Base-by-base conservation (phyloP, 1,140 invertebrate genomes). In the Drosophila jambulina region DNA sequence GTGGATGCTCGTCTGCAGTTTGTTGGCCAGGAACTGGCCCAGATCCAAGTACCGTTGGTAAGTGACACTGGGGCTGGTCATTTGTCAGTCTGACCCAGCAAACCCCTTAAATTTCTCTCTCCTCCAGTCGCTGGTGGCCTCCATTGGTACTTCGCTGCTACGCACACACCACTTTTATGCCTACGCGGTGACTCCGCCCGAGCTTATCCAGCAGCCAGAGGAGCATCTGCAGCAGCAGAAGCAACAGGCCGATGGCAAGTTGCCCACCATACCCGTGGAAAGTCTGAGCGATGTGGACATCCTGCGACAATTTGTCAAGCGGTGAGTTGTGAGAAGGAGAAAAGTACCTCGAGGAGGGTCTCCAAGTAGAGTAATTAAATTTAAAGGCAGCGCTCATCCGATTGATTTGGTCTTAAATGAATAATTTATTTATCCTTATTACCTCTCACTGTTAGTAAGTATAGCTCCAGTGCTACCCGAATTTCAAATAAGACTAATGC, bases 211-310 rank as follows among this genome's bases (percentile, higher is more conserved):
- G 3, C 82, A 95, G 3, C 23, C 67, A 19, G 68, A 60, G 36
- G 45, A 49, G 36, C 68, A 77, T 56, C 51, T 61, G 48, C 75
- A 65, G 53, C 72, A 51, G 40, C 62, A 70, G 68, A 40, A 68
- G 34, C 71, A 27, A 63, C 80, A 59, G 59, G 67, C 27, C 49
- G 69, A 67, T 76, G 91, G 91, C 79, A 92, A 92, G 63, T 34
- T 96, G 53, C 94, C 95, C 8, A 96, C 49, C 93, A 94, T 83
- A 95, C 95, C 68, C 82, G 93, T 78, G 94, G 96, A 82, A 94
- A 96, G 75, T 93, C 93, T 97, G 38, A 95, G 95, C 78, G 96
- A 97, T 83, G 93, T 95, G 45, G 95, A 96, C 81, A 93, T 97
- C 4, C 92, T 97, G 4, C 93, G 94, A 43, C 93, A 94, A 75